Evolutionary conservation across 2,113 vertebrate species (phyloP), one percentile per base, ranked within the genome.

Genomic region (Muntiacus muntjak): DNA sequence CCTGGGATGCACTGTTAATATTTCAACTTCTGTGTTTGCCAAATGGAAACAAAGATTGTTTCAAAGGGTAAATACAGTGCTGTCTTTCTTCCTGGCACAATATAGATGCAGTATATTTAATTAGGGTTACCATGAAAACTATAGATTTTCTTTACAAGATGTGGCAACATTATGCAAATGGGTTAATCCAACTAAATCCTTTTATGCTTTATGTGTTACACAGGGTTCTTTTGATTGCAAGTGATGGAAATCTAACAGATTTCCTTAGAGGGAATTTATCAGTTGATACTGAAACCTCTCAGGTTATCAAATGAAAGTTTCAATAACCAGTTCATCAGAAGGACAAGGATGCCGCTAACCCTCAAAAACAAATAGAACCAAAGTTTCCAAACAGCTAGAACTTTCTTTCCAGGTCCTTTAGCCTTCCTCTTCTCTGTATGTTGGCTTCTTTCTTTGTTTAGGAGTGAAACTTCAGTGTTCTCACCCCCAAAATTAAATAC

Each of bases 1-100:
- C 98, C 92, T 8, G 79, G 97, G 90, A 79, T 45, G 33, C 55
- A 94, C 85, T 98, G 74, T 96, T 98, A 98, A 79, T 98, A 87
- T 98, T 98, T 97, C 94, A 98, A 78, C 45, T 76, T 60, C 96
- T 95, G 33, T 86, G 14, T 40, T 91, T 91, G 50, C 50, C 96
- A 96, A 89, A 98, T 87, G 52, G 64, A 98, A 97, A 91, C 95
- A 96, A 76, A 97, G 86, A 74, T 98, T 98, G 94, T 97, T 89
- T 97, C 79, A 88, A 93, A 93, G 67, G 67, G 94, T 94, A 95
- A 94, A 96, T 60, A 94, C n/a, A 54, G 47, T 17, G 25, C 43
- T 95, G 86, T 94, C 95, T 40, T 96, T 94, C 86, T 95, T 87
- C 40, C 40, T 43, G 47, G 87, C 52, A 96, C 91, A 67, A 89